Percentiles rank a stretch among this genome's conserved stretches.
Evolutionary conservation across 2,888 invertebrate genomes (phyloP).

Genomic region (Neoitamus cyanurus): DNA sequence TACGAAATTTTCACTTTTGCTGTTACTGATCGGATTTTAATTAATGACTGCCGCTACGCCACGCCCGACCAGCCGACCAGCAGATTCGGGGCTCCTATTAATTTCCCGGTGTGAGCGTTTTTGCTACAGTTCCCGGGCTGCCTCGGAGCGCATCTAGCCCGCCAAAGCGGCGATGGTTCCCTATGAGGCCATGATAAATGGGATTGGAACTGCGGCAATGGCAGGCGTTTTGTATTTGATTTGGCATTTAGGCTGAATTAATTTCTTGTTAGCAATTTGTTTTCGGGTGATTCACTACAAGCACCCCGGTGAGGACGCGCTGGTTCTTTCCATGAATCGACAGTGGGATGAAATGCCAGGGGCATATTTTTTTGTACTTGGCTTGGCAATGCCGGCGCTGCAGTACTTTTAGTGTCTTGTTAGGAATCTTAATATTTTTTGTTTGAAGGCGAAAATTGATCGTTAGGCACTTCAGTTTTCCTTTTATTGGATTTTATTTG

Average conservation of each 20-base stretch:
- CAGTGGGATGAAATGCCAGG: constrained; percentile 1
- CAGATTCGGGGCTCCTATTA: constrained; percentile 29
- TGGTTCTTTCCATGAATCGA: background rate
- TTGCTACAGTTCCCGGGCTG: constrained; percentile 19
- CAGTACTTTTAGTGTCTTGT: background rate
- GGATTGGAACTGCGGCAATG: constrained; percentile 6
- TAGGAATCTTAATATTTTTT: background rate
- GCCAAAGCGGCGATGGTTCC: background rate
- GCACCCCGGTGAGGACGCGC: background rate
- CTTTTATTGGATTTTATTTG: background rate
- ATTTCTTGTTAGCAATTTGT: constrained; percentile 34
- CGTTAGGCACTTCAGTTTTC: background rate
- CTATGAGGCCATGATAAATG: constrained; percentile 22
- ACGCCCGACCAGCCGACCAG: background rate
- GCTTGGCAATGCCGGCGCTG: background rate
- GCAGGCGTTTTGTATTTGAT: constrained; percentile 16
- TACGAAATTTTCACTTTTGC: constrained; percentile 46
- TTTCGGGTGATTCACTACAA: constrained; percentile 19
- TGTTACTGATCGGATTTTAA: constrained; percentile 47
- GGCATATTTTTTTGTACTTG: background rate
- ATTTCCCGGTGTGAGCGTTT: background rate
- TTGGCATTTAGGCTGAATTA: constrained; percentile 18
- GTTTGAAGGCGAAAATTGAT: background rate
- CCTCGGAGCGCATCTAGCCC: background rate
- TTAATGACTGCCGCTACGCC: constrained; percentile 45